Base-by-base conservation (phyloP, 92 coral and sea anemone genomes). In the Nematostella vectensis region DNA sequence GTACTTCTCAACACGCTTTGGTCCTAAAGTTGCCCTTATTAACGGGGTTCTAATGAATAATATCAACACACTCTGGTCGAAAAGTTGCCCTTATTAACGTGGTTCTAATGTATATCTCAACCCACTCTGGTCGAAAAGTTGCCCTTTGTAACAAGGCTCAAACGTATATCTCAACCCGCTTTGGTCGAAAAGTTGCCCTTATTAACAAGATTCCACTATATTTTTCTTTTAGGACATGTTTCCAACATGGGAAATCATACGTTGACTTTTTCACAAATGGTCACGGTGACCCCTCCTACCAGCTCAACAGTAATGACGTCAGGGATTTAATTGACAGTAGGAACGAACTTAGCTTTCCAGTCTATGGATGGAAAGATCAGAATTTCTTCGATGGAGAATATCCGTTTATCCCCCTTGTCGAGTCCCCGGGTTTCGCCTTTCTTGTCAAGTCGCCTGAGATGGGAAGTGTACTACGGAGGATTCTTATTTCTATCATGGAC, bases 311-410 rank as follows among this genome's bases (percentile, higher is more conserved):
- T 18, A 15, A 31, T 28, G 77, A 64, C 1, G 84, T 87, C 38
- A 65, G 73, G 30, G 29, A 25, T 6, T 57, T 70, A 27, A 81
- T 81, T 4, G 79, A 47, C 27, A 69, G 65, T 26, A 29, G 40
- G 0, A 75, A 66, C 27, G 81, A 75, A 31, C 70, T 76, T 18
- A 82, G 96, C 40, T 87, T 87, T 55, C 96, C 96, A 0, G 68
- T 87, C 12, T 82, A 82, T 58, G 96, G 96, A 2, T 87, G 80
- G 81, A 74, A 74, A 44, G 79, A 89, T 71, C 88, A 82, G 38
- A 51, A 61, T 3, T 43, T 43, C 1, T 87, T 77, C 45, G 60
- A 69, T 26, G 53, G 47, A 2, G 23, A 51, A 11, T 75, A 81
- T 29, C 69, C 78, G 12, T 81, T 69, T 22, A 81, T 81, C 2